Conservation (phyloP, 1,140 invertebrate genomes). For the Zaprionus lachaisei region DNA sequence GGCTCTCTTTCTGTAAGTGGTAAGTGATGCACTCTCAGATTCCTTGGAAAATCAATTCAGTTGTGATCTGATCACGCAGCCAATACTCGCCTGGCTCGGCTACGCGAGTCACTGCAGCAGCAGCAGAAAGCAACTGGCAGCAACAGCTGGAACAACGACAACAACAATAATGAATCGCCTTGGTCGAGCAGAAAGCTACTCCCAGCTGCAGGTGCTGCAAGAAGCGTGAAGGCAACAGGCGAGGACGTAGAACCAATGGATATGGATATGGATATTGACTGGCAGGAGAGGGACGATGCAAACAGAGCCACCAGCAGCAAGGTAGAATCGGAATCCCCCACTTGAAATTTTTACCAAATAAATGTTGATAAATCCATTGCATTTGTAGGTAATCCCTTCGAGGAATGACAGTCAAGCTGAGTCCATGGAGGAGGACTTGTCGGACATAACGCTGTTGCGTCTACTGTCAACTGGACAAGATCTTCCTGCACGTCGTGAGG, state of each 20-base stretch:
- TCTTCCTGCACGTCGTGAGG: slow-evolving; percentile 19
- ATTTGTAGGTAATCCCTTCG: neutral
- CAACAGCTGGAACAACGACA: slow-evolving; percentile 23
- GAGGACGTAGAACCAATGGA: slow-evolving; percentile 54
- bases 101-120: slow-evolving; percentile 34
- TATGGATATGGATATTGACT: slow-evolving; percentile 48
- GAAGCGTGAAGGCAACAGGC: neutral
- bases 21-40: slow-evolving; percentile 11
- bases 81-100: slow-evolving; percentile 46
- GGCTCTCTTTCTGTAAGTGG: slow-evolving; percentile 35
- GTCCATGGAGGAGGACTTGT: neutral
- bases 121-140: neutral
- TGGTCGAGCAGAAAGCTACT: neutral
- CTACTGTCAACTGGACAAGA: neutral
- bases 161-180: neutral
- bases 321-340: neutral
- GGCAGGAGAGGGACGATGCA: neutral
- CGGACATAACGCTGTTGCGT: neutral
- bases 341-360: too few species aligned
- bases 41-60: neutral
- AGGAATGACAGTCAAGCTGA: neutral
- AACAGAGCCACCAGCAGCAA: neutral
- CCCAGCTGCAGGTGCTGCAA: neutral
- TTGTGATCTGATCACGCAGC: slow-evolving; percentile 17
- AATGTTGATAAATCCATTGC: neutral